Conservation (phyloP, 2,113 vertebrate genomes). For the Hoplias malabaricus region DNA sequence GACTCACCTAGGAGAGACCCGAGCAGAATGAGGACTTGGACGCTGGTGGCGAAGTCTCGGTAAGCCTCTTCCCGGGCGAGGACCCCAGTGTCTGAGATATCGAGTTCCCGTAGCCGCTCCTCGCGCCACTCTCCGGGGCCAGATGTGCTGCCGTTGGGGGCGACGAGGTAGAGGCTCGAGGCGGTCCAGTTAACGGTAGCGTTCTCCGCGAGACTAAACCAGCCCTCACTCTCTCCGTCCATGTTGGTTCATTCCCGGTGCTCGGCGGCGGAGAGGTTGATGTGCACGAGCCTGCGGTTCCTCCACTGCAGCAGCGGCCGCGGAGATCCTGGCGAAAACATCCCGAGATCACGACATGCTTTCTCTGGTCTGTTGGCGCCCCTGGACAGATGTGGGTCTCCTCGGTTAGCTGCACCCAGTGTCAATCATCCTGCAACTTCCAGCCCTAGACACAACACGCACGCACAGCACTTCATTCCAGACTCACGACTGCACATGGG, state of each 20-base stretch:
- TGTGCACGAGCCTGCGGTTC: too few relatives aligned
- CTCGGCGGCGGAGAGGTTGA: too few relatives aligned
- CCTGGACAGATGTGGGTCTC: background rate
- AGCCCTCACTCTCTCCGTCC: conserved; percentile 64
- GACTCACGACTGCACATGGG: too few relatives aligned
- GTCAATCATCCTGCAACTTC: too few relatives aligned
- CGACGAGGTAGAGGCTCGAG: conserved; percentile 61
- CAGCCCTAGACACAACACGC: background rate
- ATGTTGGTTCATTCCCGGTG: conserved; percentile 46
- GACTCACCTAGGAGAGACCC: conserved; percentile 89
- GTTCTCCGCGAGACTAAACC: conserved; percentile 70
- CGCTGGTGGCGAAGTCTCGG: conserved; percentile 84
- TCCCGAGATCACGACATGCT: background rate
- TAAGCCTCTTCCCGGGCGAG: conserved; percentile 78
- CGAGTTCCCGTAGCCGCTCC: conserved; percentile 58
- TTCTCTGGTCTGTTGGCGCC: background rate
- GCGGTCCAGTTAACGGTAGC: conserved; percentile 61
- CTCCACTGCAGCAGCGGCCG: too few relatives aligned
- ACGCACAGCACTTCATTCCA: too few relatives aligned
- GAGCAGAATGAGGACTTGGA: conserved; percentile 87
- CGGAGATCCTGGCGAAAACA: background rate
- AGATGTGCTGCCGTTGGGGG: conserved; percentile 69
- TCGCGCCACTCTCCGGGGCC: conserved; percentile 65
- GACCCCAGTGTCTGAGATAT: conserved; percentile 48
- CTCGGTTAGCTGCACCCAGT: background rate